Evolutionary conservation across 2,888 invertebrate species (phyloP).

Genomic region (Erebia palarica): DNA sequence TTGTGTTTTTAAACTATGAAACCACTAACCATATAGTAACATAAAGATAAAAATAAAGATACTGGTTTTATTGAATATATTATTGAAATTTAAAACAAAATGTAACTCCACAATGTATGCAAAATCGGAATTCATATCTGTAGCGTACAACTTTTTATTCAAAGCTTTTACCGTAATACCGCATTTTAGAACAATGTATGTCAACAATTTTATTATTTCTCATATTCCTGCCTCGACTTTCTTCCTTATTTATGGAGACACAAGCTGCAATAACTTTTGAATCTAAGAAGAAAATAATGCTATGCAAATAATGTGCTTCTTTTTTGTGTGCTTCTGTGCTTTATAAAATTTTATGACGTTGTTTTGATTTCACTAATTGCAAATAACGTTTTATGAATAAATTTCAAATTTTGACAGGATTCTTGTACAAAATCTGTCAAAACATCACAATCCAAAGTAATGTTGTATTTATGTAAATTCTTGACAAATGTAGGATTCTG

Average conservation of each 20-base stretch:
- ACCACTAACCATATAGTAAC: no score
- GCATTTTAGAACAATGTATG: slow-evolving; percentile 8
- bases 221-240: slow-evolving; percentile 8
- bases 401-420: no score
- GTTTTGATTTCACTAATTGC: no score
- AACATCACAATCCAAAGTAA: no score
- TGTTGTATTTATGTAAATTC: no score
- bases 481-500: no score
- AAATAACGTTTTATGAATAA: no score
- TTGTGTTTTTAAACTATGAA: no score
- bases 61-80: no score
- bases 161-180: not conserved
- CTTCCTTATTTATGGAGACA: slow-evolving; percentile 10
- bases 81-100: no score
- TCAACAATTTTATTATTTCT: slow-evolving; percentile 17
- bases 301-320: not conserved
- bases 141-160: slow-evolving; percentile 3
- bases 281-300: slow-evolving; percentile 10
- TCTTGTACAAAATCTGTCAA: no score
- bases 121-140: not conserved
- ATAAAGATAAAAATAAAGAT: no score
- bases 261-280: slow-evolving; percentile 11
- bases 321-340: not conserved
- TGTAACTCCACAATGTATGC: not conserved
- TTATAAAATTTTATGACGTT: not conserved